These are phyloP conservation scores for Hemaris fuciformis DNA, from an alignment of 2,888 invertebrate species.

Conservation along the genomic window DNA sequence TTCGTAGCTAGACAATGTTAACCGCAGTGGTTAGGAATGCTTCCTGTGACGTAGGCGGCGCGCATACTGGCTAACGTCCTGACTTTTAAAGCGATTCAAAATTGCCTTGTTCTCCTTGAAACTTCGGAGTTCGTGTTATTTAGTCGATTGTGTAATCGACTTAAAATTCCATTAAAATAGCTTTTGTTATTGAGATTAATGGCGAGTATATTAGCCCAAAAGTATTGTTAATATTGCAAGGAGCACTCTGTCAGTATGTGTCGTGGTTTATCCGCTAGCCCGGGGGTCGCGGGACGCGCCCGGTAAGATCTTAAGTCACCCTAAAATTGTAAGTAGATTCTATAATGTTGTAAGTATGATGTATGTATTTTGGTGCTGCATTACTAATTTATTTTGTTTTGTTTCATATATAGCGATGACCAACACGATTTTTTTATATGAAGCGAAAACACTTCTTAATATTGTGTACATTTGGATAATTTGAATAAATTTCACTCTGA, in stretches of 20 bases:
- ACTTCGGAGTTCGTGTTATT: too few species aligned
- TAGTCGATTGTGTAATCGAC: too few species aligned
- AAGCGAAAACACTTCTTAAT: conserved; percentile 68
- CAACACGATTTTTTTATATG: conserved; percentile 55
- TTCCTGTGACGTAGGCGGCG: conserved; percentile 13
- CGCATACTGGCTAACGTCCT: conserved; percentile 15
- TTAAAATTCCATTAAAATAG: too few species aligned
- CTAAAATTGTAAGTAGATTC: conserved; percentile 36
- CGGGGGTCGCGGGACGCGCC: not conserved
- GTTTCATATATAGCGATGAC: conserved; percentile 58
- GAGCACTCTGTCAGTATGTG: not conserved
- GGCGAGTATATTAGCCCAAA: too few species aligned
- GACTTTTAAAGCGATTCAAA: too few species aligned
- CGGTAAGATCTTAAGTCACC: conserved; percentile 29
- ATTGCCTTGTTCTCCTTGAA: too few species aligned
- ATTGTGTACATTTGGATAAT: conserved; percentile 74
- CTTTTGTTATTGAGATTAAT: too few species aligned
- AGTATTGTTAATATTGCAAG: not conserved
- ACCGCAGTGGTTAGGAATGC: conserved; percentile 4
- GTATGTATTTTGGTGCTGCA: conserved; percentile 79
- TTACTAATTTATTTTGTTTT: conserved; percentile 78
- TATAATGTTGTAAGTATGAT: conserved; percentile 62
- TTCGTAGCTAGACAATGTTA: conserved; percentile 7
- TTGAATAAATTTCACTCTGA: conserved; percentile 73
- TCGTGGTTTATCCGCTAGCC: too few species aligned